Evolutionary conservation across 2,113 vertebrate species (phyloP).

Genomic region (Struthio camelus): DNA sequence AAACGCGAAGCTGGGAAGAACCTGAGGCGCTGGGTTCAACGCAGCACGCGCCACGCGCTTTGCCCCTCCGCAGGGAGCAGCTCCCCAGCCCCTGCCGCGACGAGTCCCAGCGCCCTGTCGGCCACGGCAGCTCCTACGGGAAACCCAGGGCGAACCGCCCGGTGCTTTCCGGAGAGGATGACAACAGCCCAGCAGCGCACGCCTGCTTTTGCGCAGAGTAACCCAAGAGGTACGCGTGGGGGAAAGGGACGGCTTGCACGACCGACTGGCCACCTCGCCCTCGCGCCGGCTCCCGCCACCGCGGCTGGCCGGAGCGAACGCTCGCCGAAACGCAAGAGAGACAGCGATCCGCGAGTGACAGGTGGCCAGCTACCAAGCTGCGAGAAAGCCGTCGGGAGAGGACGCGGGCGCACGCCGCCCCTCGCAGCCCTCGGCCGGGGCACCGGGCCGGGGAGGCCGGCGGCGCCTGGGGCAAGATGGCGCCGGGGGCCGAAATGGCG

Average conservation of each 20-base stretch:
- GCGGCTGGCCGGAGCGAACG: neutral
- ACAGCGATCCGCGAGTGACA: neutral
- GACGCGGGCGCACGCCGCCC: no score
- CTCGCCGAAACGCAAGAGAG: no score
- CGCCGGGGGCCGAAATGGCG: no score
- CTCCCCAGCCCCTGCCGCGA: neutral
- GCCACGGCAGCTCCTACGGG: no score
- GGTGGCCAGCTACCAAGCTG: no score
- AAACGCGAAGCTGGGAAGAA: neutral
- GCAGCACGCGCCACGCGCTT: neutral
- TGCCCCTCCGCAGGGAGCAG: neutral
- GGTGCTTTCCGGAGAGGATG: neutral
- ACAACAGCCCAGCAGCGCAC: neutral
- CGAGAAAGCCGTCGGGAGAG: no score
- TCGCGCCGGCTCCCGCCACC: neutral
- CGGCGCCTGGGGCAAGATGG: no score
- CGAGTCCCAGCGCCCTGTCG: fast-evolving
- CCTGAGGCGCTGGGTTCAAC: neutral
- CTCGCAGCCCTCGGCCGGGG: no score
- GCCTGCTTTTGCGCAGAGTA: neutral
- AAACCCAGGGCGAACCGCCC: neutral
- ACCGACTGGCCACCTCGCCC: neutral
- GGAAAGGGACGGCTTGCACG: fast-evolving
- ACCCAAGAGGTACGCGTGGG: neutral
- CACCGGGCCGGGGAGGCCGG: no score